Conservation (phyloP, 2,888 invertebrate species). For the Harpalus rufipes region DNA sequence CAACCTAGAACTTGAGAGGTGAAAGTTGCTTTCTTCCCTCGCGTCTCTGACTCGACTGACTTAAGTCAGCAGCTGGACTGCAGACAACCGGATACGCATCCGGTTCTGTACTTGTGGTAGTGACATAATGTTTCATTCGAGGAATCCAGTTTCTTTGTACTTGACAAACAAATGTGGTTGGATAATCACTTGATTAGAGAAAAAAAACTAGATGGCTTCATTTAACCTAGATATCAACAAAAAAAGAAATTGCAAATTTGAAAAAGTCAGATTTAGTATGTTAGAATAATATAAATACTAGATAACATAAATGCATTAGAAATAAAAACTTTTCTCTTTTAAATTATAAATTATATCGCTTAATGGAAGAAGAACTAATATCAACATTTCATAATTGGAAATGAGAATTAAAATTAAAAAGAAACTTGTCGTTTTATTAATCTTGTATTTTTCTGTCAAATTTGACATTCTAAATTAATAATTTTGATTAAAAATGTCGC, state of each 20-base stretch:
- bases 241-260: neutral
- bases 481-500: too few relatives aligned
- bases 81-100: slow-evolving; percentile 50
- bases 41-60: slow-evolving; percentile 12
- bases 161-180: neutral
- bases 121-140: slow-evolving; percentile 48
- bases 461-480: too few relatives aligned
- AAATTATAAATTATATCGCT: too few relatives aligned
- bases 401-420: too few relatives aligned
- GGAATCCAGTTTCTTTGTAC: neutral
- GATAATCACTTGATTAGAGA: neutral
- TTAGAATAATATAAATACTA: too few relatives aligned
- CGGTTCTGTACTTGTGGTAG: slow-evolving; percentile 31
- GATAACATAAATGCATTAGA: too few relatives aligned
- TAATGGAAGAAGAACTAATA: too few relatives aligned
- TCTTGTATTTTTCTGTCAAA: too few relatives aligned
- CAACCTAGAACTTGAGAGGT: slow-evolving; percentile 31
- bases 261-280: too few relatives aligned
- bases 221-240: neutral
- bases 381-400: too few relatives aligned
- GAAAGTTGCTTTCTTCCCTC: slow-evolving; percentile 43
- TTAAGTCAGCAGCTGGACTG: slow-evolving; percentile 1
- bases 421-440: too few relatives aligned
- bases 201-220: neutral
- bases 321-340: too few relatives aligned